Evolutionary conservation across 2,888 invertebrate genomes (phyloP), one percentile per base, ranked within the genome.

Genomic region (Athrips mouffetella): DNA sequence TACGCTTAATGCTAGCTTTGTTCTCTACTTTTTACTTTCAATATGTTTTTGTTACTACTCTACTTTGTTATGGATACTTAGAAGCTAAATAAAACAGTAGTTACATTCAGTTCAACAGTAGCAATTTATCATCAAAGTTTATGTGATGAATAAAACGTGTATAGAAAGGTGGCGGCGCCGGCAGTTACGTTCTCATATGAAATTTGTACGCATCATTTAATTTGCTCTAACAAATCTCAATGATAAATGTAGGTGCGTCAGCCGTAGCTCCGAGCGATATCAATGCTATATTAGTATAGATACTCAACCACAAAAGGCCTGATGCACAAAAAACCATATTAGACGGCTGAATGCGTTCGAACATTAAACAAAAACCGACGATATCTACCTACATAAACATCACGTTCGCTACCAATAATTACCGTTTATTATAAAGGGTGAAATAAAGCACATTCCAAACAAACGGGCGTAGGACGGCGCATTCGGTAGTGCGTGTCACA

Each of bases 401-500:
- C 57, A 51, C 60, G 63, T 62, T 63, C 62, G 71, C 77, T 80
- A 80, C 77, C 76, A 77, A 81, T 85, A 80, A 84, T 83, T 82
- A 84, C 67, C 70, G 76, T 68, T 73, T 71, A 77, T 79, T 76
- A 76, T 73, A 80, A 79, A 80, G 82, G 80, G 79, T 81, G 77
- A 74, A 80, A 78, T 79, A 79, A 81, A 75, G 71, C 76, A 69
- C 80, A 78, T 82, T 75, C 77, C 77, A 74, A 77, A 79, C 73
- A 71, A 74, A 71, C 67, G 62, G 54, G 47, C 51, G 48, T 40
- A 48, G 45, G 63, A 60, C 62, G 67, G 59, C 67, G 72, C 75
- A 73, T 85, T 86, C 86, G 79, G 88, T 87, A 87, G 87, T 87
- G 78, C 79, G 77, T 85, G 87, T 86, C 88, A 86, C 77, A 86